Conservation (phyloP, 2,888 invertebrate genomes). For the Andrena flavipes region DNA sequence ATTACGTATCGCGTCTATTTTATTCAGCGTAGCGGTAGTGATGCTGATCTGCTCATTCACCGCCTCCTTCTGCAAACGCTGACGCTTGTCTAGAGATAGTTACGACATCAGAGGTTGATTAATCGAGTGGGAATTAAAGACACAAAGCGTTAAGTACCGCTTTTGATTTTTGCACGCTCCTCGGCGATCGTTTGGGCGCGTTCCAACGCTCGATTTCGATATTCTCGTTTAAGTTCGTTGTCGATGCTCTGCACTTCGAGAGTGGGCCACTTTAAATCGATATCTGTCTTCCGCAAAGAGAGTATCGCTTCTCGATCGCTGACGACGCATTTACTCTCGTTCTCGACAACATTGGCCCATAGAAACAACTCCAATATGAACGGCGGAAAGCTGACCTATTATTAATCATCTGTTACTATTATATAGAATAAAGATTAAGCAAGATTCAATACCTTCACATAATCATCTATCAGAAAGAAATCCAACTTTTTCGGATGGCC, state of each 20-base stretch:
- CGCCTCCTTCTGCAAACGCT: constrained; percentile 87
- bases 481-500: constrained; percentile 89
- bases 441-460: constrained; percentile 87
- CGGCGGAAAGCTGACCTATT: constrained; percentile 89
- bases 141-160: constrained; percentile 68
- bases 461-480: constrained; percentile 89
- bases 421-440: background rate
- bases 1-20: constrained; percentile 89
- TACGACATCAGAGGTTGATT: background rate
- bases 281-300: constrained; percentile 88
- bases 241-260: constrained; percentile 86
- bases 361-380: constrained; percentile 92
- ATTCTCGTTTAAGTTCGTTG: constrained; percentile 86
- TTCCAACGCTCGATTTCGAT: constrained; percentile 87
- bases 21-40: constrained; percentile 86
- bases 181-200: constrained; percentile 87
- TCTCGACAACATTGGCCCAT: constrained; percentile 87
- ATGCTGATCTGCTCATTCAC: constrained; percentile 87
- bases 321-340: constrained; percentile 88
- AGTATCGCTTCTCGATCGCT: constrained; percentile 88
- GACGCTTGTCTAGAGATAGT: constrained; percentile 84
- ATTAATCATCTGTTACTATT: background rate
- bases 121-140: background rate
- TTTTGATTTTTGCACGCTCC: constrained; percentile 86
- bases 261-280: constrained; percentile 86